These are phyloP conservation scores for Tachypleus tridentatus DNA, from an alignment of 1,140 invertebrate genomes.

Conservation along the genomic window DNA sequence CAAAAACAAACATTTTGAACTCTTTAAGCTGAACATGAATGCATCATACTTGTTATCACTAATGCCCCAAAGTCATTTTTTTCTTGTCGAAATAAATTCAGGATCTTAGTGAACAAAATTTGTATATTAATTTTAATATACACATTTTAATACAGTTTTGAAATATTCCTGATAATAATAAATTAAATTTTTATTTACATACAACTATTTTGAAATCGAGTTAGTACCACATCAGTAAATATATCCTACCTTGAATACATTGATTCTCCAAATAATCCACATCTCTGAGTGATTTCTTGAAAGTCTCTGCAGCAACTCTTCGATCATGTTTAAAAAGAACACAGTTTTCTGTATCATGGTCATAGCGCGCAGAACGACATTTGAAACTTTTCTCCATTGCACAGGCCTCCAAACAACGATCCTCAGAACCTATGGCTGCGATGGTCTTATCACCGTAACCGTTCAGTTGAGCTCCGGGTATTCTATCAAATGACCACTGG, in stretches of 20 bases:
- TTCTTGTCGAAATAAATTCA: no score
- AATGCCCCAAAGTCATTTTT: no score
- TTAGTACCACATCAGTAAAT: no score
- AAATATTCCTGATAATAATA: no score
- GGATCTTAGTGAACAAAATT: no score
- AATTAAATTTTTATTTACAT: no score
- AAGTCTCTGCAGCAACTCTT: conserved; percentile 1
- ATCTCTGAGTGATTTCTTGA: neutral
- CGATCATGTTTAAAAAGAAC: neutral
- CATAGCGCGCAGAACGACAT: conserved; percentile 1
- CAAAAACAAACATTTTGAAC: no score
- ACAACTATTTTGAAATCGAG: no score
- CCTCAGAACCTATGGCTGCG: neutral
- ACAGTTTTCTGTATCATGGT: conserved; percentile 2
- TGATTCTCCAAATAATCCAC: conserved; percentile 4
- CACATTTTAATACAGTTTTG: no score
- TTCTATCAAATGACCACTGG: neutral
- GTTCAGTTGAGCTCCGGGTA: neutral
- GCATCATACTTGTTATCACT: no score
- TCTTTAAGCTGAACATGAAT: no score
- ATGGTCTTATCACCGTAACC: conserved; percentile 1
- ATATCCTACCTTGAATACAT: conserved; percentile 1
- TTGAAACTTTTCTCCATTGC: neutral
- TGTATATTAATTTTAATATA: no score
- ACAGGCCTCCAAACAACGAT: conserved; percentile 5